phyloP scores from a whole-genome alignment of 2,113 vertebrate species.

The Tichodroma muraria region DNA sequence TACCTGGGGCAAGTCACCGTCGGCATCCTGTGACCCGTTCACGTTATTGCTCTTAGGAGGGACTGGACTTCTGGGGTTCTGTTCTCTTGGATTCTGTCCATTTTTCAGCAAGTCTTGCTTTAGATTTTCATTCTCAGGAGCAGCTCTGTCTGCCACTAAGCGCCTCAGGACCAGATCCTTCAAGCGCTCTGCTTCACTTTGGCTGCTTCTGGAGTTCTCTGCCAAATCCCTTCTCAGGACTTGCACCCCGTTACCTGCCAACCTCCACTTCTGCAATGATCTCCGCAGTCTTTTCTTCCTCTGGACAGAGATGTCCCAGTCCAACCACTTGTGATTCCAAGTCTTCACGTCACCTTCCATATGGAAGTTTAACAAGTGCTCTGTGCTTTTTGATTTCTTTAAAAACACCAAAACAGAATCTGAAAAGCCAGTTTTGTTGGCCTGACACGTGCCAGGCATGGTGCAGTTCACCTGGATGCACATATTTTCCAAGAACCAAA shows the following conservation, averaged over 20 bases:
- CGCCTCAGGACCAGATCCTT: not conserved
- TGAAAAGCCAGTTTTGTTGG: slow-evolving; percentile 35
- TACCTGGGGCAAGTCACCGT: slow-evolving; percentile 27
- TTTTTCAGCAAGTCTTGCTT: not conserved
- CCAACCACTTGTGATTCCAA: slow-evolving; percentile 12
- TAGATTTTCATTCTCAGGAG: not conserved
- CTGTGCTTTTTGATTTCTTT: slow-evolving; percentile 48
- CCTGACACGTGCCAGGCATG: slow-evolving; percentile 44
- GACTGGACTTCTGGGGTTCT: not conserved
- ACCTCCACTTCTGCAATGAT: not conserved
- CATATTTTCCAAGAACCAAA: slow-evolving; percentile 72
- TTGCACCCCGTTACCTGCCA: not conserved
- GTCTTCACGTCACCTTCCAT: not conserved
- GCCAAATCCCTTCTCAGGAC: not conserved
- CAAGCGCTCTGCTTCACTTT: not conserved
- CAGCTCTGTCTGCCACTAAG: not conserved
- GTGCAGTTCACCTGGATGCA: slow-evolving; percentile 75
- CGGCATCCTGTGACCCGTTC: not conserved
- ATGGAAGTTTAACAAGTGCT: not conserved
- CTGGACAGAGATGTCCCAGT: not conserved
- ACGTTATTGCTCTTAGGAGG: not conserved
- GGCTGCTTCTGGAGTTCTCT: not conserved
- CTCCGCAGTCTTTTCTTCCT: not conserved
- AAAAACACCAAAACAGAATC: slow-evolving; percentile 69
- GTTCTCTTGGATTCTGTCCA: not conserved